Evolutionary conservation across 2,113 vertebrate species (phyloP), one percentile per base, ranked within the genome.

Genomic region (Gambusia holbrooki): DNA sequence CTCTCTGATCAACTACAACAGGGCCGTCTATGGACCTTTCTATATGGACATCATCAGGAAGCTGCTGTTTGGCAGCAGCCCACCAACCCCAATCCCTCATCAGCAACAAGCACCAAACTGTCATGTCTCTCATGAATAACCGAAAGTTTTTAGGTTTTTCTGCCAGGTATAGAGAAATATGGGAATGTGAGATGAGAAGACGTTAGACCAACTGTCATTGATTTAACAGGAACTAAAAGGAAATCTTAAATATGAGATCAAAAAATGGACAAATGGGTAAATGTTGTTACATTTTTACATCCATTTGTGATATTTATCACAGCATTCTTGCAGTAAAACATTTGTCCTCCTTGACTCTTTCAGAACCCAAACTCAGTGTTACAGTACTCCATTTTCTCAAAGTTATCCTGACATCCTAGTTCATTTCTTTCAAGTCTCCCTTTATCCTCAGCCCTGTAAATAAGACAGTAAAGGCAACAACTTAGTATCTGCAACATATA

Each of bases 1-100:
- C 29, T 93, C 86, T 89, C 94, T 98, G 66, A 95, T 97, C 60
- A 96, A 96, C 90, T 96, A 96, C 87, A 98, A 99, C 93, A 96
- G 95, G 79, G 92, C 93, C 76, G 96, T 98, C 5, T 99, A 98
- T 48, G 96, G 96, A 92, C 97, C 96, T 25, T 98, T 97, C 88
- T 99, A 99, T 65, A 94, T 95, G 5, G 95, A 90, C 74, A 97
- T 99, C 92, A 94, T 99, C 58, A 96, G 93, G 86, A 97, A 95
- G 84, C 91, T 98, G 66, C 94, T 98, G 71, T 98, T 96, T 75
- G 80, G 74, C 28, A 90, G 89, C 62, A 78, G 88, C 73, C 58
- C 89, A 30, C 3, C 71, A 14, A 88, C 69, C 37, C n/a, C 69
- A 42, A 42, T 35, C 25, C 90, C 91, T 70, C 67, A 69, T 28